Evolutionary conservation across 2,797 vertebrate genomes (phyloP), one percentile per base, ranked within the genome.

Genomic region (Hemitrygon akajei): DNA sequence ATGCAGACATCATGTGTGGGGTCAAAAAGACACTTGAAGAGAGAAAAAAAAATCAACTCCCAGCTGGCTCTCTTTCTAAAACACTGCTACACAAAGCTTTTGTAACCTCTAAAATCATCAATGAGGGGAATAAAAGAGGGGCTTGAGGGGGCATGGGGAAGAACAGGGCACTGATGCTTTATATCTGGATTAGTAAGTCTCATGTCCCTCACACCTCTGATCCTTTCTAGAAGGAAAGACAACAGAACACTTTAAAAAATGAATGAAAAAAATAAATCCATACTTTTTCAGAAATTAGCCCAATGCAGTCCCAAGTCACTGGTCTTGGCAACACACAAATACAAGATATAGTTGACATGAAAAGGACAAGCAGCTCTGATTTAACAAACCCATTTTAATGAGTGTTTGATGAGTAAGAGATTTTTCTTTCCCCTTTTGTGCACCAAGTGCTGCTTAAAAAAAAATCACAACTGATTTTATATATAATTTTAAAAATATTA

Each of bases 221-320:
- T 37, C 11, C 82, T 37, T 66, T 22, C 66, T 10, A 0, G 63
- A 89, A 89, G 86, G 2, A 34, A 89, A 89, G 86, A 66, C 60
- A 66, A 89, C 60, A 7, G 86, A 89, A 89, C n/a, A 69, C 86
- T 34, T 66, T 69, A 89, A 89, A 73, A 73, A 73, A 73, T 22
- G 66, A 27, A 30, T 66, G 66, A 22, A 37, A 66, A 34, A 66
- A 89, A 89, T 89, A 89, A 89, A 89, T 89, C 66, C 63, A 89
- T 89, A 89, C 86, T 66, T 89, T 60, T 89, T 89, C 63, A 89
- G 60, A 89, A 89, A 69, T 89, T 89, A 89, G 86, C 86, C 60
- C 86, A 89, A 89, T n/a, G 86, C 18, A 7, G n/a, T 37, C 69
- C 86, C 86, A 89, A 66, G 86, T 63, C 86, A 89, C 60, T 89